Evolutionary conservation across 92 coral and sea anemone genomes (phyloP).

Genomic region (Scolanthus callimorphus): DNA sequence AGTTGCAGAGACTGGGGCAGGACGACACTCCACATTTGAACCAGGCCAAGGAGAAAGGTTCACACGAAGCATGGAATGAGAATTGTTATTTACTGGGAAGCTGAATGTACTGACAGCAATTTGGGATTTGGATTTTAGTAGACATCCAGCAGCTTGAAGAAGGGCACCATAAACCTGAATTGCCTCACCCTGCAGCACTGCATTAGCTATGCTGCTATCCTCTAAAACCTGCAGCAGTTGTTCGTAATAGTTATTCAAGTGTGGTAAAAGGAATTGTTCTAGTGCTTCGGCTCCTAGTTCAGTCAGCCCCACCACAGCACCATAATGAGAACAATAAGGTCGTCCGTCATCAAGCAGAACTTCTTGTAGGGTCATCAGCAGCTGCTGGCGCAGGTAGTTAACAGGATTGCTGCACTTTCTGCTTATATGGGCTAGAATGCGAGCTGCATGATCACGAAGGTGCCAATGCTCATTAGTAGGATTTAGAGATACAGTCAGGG

Average conservation of each 20-base stretch:
- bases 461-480: constrained; percentile 95
- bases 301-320: constrained; percentile 87
- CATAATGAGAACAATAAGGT: constrained; percentile 91
- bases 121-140: constrained; percentile 60
- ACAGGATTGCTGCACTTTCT: constrained; percentile 92
- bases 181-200: constrained; percentile 72
- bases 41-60: constrained; percentile 93
- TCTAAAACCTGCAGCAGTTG: constrained; percentile 72
- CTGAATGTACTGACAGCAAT: constrained; percentile 58
- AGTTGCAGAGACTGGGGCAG: constrained; percentile 52
- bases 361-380: constrained; percentile 85
- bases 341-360: constrained; percentile 80
- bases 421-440: constrained; percentile 76
- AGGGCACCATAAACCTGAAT: constrained; percentile 84
- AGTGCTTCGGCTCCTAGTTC: constrained; percentile 91
- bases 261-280: constrained; percentile 85
- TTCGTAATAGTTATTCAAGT: constrained; percentile 72
- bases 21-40: constrained; percentile 50
- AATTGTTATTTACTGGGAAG: constrained; percentile 54
- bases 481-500: constrained; percentile 78
- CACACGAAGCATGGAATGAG: constrained; percentile 76
- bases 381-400: constrained; percentile 87
- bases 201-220: constrained; percentile 72
- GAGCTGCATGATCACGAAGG: constrained; percentile 82
- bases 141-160: constrained; percentile 83